Conservation (phyloP, 2,113 vertebrate genomes). For the Nestor notabilis region DNA sequence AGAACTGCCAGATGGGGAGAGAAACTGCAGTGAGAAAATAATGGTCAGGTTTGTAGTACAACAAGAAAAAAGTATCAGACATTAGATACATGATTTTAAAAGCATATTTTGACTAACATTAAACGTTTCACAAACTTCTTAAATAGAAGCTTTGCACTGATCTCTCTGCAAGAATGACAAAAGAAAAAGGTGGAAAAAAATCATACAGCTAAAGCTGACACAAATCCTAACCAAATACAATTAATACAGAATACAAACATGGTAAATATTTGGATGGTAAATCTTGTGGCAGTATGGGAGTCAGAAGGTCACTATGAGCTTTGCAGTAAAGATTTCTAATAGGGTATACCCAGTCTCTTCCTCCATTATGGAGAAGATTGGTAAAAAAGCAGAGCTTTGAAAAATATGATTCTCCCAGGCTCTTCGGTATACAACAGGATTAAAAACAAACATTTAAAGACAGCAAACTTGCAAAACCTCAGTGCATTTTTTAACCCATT, state of each 20-base stretch:
- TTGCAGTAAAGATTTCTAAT: constrained; percentile 58
- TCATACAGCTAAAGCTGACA: constrained; percentile 14
- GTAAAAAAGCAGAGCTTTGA: constrained; percentile 45
- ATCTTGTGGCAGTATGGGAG: constrained; percentile 44
- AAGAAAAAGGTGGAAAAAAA: constrained; percentile 27
- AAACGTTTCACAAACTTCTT: constrained; percentile 51
- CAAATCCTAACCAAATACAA: constrained; percentile 67
- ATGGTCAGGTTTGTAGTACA: constrained; percentile 49
- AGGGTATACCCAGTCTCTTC: not conserved
- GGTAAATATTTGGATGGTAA: constrained; percentile 67
- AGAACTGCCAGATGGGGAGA: constrained; percentile 58
- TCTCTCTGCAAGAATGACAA: constrained; percentile 35
- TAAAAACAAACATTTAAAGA: constrained; percentile 66
- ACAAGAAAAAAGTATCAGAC: constrained; percentile 50
- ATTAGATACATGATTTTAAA: constrained; percentile 47
- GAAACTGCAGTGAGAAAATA: constrained; percentile 65
- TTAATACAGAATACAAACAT: constrained; percentile 69
- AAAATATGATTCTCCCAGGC: constrained; percentile 1
- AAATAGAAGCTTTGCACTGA: constrained; percentile 58
- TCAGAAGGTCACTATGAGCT: constrained; percentile 49
- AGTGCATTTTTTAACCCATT: constrained; percentile 68
- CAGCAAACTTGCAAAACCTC: constrained; percentile 67
- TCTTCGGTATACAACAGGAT: constrained; percentile 14
- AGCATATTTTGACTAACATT: constrained; percentile 46
- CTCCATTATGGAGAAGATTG: not conserved